Conservation (phyloP, 1,140 invertebrate species). For the Lepidostoma basale region DNA sequence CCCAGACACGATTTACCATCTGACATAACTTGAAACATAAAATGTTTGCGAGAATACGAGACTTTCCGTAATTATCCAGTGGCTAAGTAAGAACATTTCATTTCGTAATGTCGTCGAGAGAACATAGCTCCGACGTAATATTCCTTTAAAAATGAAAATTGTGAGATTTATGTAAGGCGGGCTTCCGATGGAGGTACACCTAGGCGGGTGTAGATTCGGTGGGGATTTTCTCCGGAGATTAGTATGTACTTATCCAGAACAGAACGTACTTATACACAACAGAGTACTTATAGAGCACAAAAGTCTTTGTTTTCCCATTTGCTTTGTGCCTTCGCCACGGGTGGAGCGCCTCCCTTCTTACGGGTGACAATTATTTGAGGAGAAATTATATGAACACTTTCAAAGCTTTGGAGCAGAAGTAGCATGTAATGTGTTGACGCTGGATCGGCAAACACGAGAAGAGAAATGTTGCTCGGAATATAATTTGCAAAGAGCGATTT, state of each 20-base stretch:
- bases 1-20: no score
- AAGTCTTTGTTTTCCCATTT: constrained; percentile 20
- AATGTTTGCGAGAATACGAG: no score
- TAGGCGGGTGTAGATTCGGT: background rate
- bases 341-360: background rate
- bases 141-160: no score
- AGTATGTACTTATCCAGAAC: background rate
- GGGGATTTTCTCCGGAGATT: background rate
- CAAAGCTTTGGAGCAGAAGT: constrained; percentile 6
- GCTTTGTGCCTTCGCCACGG: constrained; percentile 12
- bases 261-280: constrained; percentile 1
- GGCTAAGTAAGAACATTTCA: no score
- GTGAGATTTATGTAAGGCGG: background rate
- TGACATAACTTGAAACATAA: no score
- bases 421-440: constrained; percentile 5
- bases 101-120: no score
- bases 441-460: background rate
- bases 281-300: constrained; percentile 2
- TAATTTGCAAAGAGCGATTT: background rate
- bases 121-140: no score
- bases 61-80: no score
- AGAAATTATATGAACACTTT: constrained; percentile 16
- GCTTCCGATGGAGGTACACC: background rate
- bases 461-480: background rate
- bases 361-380: constrained; percentile 19